Evolutionary conservation across 53 echinoderm and acorn worm genomes (phyloP), one percentile per base, ranked within the genome.

Genomic region (Echinometra lucunter): DNA sequence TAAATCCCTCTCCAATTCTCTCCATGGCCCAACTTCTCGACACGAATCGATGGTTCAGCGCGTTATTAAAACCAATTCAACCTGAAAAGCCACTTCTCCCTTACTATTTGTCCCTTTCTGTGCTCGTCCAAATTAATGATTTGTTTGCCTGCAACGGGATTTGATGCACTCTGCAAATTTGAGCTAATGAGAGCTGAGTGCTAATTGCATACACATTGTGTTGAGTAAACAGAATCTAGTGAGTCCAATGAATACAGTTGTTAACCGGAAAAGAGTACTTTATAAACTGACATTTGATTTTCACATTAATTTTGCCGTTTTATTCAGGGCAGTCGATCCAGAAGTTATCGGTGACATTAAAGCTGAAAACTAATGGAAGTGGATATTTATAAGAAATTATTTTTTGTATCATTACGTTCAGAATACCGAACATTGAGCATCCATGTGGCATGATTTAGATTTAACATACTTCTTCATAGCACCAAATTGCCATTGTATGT

Each of bases 111-210:
- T 49, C 30, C 85, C 85, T 85, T 15, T 85, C 28, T n/a, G 3
- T 47, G 15, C 27, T 49, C 19, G 2, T 13, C 37, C 28, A 12
- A 85, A 47, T 85, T 85, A 85, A 85, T 85, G 85, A 85, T 85
- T 85, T 85, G 85, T 85, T 85, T 85, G 85, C 85, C 49, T 30
- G 27, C 85, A 30, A 13, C 27, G 85, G 28, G 49, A 85, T 45
- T 85, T 12, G 3, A 49, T 49, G 85, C 10, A 49, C 85, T 49
- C 85, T 85, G 45, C 37, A 27, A 85, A 47, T 85, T 85, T 45
- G 7, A 13, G 85, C 85, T 85, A 85, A 85, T 85, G 85, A 85
- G 85, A 85, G 85, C 28, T 5, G 49, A 85, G 85, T 85, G 85
- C 85, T 85, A 85, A 85, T 85, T 85, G 28, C 28, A 49, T 53